Evolutionary conservation across 2,888 invertebrate species (phyloP).

Genomic region (Lydus trimaculatus): DNA sequence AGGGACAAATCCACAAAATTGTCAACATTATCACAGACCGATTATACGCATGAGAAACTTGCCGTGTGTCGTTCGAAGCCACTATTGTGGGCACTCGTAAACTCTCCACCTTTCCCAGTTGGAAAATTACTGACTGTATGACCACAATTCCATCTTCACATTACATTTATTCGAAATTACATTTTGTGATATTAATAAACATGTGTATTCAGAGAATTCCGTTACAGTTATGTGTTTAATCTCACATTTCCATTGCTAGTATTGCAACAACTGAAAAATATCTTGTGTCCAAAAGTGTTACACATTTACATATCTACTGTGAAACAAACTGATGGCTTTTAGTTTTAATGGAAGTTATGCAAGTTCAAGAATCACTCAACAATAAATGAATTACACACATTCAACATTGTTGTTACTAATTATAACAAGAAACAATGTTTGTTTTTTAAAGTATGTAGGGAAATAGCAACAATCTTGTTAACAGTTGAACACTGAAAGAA

Average conservation of each 20-base stretch:
- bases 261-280: neutral
- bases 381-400: conserved; percentile 2
- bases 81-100: neutral
- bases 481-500: neutral
- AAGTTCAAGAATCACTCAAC: neutral
- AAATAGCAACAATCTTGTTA: conserved; percentile 16
- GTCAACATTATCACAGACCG: conserved; percentile 18
- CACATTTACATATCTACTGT: neutral
- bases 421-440: conserved; percentile 6
- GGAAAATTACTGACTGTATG: conserved; percentile 18
- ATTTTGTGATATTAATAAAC: conserved; percentile 31
- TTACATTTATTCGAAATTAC: conserved; percentile 30
- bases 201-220: neutral
- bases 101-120: conserved; percentile 27
- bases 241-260: neutral
- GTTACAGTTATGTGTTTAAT: neutral
- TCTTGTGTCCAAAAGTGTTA: neutral
- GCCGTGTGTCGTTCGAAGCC: conserved; percentile 28
- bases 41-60: conserved; percentile 32
- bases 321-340: neutral
- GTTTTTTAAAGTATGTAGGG: conserved; percentile 12
- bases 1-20: neutral
- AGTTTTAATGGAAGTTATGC: neutral
- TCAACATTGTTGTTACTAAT: neutral
- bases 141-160: conserved; percentile 30